A percentile compares a stretch with the other conserved stretches of the same genome.
phyloP scores from a whole-genome alignment of 2,113 vertebrate genomes.

The Cervus canadensis region DNA sequence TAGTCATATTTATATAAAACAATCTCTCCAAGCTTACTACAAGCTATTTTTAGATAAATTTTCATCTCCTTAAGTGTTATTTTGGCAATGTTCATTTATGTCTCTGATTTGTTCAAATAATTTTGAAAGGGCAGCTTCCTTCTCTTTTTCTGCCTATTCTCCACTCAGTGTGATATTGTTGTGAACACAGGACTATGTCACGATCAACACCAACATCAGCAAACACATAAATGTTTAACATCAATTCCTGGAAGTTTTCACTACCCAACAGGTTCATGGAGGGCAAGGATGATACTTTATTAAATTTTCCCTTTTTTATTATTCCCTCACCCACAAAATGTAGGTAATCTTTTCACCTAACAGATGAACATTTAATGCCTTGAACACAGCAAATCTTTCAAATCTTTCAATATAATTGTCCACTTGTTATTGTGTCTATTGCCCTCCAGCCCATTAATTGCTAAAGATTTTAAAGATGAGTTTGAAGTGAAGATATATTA shows the following conservation, averaged over 20 bases:
- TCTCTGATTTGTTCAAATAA: conserved; percentile 16
- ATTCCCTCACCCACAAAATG: background rate
- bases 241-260: background rate
- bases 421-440: background rate
- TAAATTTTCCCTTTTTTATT: background rate
- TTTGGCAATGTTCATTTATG: background rate
- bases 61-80: background rate
- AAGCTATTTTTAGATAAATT: background rate
- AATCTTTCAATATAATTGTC: background rate
- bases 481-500: background rate
- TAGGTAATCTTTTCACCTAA: background rate
- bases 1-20: background rate
- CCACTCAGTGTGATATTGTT: background rate
- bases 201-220: background rate
- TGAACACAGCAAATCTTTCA: background rate
- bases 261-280: background rate
- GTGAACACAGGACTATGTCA: background rate
- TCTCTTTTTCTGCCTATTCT: background rate
- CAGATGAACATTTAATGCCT: background rate
- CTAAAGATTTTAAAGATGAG: background rate
- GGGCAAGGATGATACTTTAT: background rate
- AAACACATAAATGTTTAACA: background rate
- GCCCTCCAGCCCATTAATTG: background rate
- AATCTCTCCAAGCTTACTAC: background rate
- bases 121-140: background rate